These are phyloP conservation scores for Coluber constrictor DNA, from an alignment of 2,797 vertebrate genomes.

Conservation along the genomic window DNA sequence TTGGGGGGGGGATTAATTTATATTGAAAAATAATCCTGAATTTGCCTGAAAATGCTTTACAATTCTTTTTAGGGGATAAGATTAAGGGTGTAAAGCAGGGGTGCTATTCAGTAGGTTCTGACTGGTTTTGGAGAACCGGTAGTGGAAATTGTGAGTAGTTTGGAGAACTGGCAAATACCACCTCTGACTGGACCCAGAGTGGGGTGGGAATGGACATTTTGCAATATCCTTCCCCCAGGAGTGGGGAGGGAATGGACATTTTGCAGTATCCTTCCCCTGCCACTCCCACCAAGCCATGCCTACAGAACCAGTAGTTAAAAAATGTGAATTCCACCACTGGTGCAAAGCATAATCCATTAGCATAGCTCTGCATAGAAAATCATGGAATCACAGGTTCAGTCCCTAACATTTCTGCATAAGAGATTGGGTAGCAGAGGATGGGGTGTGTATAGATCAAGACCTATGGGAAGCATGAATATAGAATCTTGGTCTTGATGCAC, in stretches of 20 bases:
- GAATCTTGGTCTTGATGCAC: neutral
- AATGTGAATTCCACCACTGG: neutral
- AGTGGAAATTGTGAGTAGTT: no score
- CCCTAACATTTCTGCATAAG: neutral
- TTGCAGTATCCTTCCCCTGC: no score
- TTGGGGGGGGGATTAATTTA: neutral
- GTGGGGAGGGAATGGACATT: no score
- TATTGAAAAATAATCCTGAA: neutral
- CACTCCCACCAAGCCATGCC: no score
- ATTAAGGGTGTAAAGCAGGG: neutral
- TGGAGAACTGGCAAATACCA: no score
- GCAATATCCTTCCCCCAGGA: no score
- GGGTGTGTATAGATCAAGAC: neutral
- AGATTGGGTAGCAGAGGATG: neutral
- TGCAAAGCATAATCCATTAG: neutral
- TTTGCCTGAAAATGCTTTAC: neutral
- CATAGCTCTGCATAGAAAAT: neutral
- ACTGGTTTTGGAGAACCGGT: no score
- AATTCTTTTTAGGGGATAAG: neutral
- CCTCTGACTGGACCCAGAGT: no score
- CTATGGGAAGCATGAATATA: neutral
- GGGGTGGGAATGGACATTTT: no score
- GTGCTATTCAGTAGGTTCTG: no score
- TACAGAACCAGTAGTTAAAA: no score
- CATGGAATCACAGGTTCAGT: neutral